Conservation (phyloP, 1,140 invertebrate genomes). For the Dermatophagoides farinae region DNA sequence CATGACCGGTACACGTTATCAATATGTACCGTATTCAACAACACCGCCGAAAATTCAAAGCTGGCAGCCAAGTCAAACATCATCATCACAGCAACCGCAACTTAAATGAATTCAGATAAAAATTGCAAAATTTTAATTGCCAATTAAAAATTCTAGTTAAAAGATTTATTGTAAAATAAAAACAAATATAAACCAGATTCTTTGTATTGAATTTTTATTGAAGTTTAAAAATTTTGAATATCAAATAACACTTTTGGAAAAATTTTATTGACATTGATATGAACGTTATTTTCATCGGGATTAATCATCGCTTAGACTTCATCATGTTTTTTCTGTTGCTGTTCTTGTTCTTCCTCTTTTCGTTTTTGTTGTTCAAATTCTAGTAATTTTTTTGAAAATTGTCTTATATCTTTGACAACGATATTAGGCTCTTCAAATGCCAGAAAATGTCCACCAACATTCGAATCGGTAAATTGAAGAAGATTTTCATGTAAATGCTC, state of each 20-base stretch:
- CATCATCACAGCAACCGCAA: not conserved
- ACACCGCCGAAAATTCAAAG: conserved; percentile 57
- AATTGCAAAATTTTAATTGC: not conserved
- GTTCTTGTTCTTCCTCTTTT: not conserved
- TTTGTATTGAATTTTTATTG: not conserved
- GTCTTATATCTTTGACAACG: conserved; percentile 1
- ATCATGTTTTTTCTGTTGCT: not conserved
- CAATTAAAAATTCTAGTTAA: not conserved
- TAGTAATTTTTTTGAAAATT: conserved; percentile 8
- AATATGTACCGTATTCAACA: conserved; percentile 73
- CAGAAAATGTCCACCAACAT: conserved; percentile 57
- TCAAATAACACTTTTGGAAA: not conserved
- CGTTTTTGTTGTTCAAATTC: not conserved
- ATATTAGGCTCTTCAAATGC: conserved; percentile 47
- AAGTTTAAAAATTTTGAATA: not conserved
- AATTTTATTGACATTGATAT: not conserved
- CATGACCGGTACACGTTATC: conserved; percentile 43
- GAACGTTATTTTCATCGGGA: not conserved
- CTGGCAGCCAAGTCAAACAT: conserved; percentile 42
- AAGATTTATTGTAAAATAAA: not conserved
- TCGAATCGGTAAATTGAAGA: conserved; percentile 22
- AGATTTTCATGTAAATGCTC: conserved; percentile 20
- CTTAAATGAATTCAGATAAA: not conserved
- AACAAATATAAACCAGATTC: not conserved
- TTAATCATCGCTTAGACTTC: not conserved